These are phyloP conservation scores for Caenorhabditis sp. DNA, from an alignment of 2,888 invertebrate species.

Conservation along the genomic window DNA sequence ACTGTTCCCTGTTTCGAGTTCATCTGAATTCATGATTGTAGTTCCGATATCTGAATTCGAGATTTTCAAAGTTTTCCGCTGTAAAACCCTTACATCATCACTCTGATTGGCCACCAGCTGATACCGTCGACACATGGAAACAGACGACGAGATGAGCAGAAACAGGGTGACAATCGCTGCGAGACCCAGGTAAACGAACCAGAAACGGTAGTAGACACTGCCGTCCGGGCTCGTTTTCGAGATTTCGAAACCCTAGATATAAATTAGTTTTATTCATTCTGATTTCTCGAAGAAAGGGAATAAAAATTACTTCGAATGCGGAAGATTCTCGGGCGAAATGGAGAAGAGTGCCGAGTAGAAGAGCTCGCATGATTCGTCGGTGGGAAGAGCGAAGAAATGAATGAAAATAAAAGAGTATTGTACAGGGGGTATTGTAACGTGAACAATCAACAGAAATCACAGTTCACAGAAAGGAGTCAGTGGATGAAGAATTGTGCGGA, in stretches of 20 bases:
- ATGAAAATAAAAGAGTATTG: background rate
- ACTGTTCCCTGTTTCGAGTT: background rate
- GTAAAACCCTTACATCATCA: slow-evolving; percentile 20
- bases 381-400: background rate
- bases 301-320: slow-evolving; percentile 12
- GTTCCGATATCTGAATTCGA: slow-evolving; percentile 21
- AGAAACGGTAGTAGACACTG: slow-evolving; percentile 44
- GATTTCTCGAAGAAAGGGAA: background rate
- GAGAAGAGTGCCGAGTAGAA: slow-evolving; percentile 15
- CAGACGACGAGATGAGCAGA: background rate
- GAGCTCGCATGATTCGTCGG: slow-evolving; percentile 10
- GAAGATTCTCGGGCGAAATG: background rate
- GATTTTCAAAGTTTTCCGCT: background rate
- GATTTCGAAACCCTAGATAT: slow-evolving; percentile 1
- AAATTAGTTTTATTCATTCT: background rate
- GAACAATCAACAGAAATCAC: background rate
- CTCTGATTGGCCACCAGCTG: slow-evolving; percentile 46
- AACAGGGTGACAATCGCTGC: slow-evolving; percentile 10
- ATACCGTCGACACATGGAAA: slow-evolving; percentile 40
- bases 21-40: slow-evolving; percentile 6
- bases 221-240: slow-evolving; percentile 9
- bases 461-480: background rate
- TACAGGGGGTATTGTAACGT: background rate
- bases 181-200: slow-evolving; percentile 27
- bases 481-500: background rate